These are phyloP conservation scores for Camponotus fellah DNA, from an alignment of 2,888 invertebrate genomes.

Conservation along the genomic window DNA sequence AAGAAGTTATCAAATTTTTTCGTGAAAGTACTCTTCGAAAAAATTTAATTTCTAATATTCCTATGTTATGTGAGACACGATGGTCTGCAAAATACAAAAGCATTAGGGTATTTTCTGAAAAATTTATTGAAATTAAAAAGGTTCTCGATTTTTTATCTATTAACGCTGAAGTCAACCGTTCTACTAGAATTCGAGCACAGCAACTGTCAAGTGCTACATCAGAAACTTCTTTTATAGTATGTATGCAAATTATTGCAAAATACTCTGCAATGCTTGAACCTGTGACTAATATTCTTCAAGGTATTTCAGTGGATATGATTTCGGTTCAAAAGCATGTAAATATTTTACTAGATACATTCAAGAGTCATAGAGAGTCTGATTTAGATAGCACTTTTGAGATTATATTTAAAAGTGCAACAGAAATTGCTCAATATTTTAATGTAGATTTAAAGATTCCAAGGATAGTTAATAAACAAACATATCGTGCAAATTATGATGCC, in stretches of 20 bases:
- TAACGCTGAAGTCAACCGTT: constrained; percentile 63
- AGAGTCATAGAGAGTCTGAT: constrained; percentile 1
- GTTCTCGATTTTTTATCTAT: constrained; percentile 65
- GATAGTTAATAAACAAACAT: constrained; percentile 68
- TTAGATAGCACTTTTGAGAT: constrained; percentile 15
- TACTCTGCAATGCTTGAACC: constrained; percentile 75
- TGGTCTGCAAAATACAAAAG: constrained; percentile 73
- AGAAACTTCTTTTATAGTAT: constrained; percentile 55
- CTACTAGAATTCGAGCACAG: constrained; percentile 71
- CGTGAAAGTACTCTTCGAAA: constrained; percentile 73
- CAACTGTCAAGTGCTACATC: constrained; percentile 64
- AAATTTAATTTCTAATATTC: constrained; percentile 75
- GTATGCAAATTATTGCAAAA: constrained; percentile 72
- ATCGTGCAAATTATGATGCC: constrained; percentile 75
- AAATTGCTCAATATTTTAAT: constrained; percentile 41
- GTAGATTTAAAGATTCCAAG: constrained; percentile 61
- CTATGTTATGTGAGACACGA: constrained; percentile 73
- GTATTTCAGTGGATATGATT: constrained; percentile 3
- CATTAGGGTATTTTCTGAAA: constrained; percentile 70
- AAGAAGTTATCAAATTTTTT: constrained; percentile 71
- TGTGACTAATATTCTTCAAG: constrained; percentile 73
- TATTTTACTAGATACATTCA: constrained; percentile 13
- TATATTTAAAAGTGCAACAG: constrained; percentile 13
- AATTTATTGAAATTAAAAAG: constrained; percentile 66
- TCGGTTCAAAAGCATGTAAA: constrained; percentile 38